Evolutionary conservation across 30 jellyfish, hydroid and myxozoan genomes (phyloP), one percentile per base, ranked within the genome.

Genomic region (Mastigias papua): DNA sequence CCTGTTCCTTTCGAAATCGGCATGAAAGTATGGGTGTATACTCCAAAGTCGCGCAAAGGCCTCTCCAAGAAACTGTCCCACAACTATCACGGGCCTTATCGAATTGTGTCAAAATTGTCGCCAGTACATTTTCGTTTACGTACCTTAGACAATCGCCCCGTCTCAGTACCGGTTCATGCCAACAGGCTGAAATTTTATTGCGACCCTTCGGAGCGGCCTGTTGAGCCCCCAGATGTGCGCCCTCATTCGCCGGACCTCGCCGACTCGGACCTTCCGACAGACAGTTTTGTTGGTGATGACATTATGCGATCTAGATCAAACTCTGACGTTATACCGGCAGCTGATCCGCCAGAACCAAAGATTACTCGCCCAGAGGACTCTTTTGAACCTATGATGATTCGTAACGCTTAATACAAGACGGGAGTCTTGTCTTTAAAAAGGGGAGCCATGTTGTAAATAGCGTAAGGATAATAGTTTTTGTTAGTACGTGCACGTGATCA

Each of bases 1-100:
- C 84, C 72, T 9, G 75, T 69, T 26, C 92, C 76, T 28, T 81
- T 33, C 48, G 83, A 67, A 33, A 37, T 81, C 48, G 74, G 92
- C 42, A 11, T 61, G 8, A 34, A 68, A 42, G 92, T 81, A n/a
- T 81, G 92, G 92, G 86, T 69, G 26, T 81, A 81, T 86, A 81
- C 92, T 13, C 92, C 92, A 17, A 66, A 63, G 28, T 8, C n/a
- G 0, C 76, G 86, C 17, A 68, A 65, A 34, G 92, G 92, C 57
- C 51, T 34, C 32, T 81, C 92, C 49, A 81, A 65, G 58, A 63
- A 81, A 54, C 76, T 81, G 73, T 2, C 64, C 30, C 92, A 81
- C 51, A 66, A 64, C 51, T 81, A 28, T 30, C 92, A 81, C 67
- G 89, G 92, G 4, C 92, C 85, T 23, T 81, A 63, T 32, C 88